phyloP scores from a whole-genome alignment of 2,113 vertebrate genomes.

The Oreamnos americanus region DNA sequence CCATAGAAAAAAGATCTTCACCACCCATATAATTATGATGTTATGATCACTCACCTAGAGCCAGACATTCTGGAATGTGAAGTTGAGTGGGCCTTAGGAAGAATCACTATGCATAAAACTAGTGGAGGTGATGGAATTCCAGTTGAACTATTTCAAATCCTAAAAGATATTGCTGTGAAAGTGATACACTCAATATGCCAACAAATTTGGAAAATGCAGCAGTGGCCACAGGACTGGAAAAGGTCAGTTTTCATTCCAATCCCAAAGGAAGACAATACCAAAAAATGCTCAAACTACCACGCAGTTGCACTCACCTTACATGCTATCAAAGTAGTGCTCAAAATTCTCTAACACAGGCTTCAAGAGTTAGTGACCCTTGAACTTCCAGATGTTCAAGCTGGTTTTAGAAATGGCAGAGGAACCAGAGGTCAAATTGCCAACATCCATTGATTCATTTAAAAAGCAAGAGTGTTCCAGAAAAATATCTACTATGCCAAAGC shows the following conservation, averaged over 20 bases:
- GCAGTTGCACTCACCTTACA: not conserved
- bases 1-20: not conserved
- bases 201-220: not conserved
- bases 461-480: not conserved
- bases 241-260: not conserved
- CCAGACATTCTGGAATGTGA: not conserved
- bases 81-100: not conserved
- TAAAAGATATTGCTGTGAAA: not conserved
- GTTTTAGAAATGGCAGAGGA: not conserved
- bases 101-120: not conserved
- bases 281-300: not conserved
- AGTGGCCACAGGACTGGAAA: not conserved
- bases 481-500: not conserved
- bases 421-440: not conserved
- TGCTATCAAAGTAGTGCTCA: not conserved
- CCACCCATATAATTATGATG: not conserved
- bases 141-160: not conserved
- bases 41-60: not conserved
- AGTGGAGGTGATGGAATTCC: not conserved
- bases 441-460: not conserved
- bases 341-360: not conserved
- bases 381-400: not conserved
- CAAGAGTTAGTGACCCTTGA: not conserved
- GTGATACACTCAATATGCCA: not conserved
- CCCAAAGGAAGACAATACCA: not conserved